Evolutionary conservation across 2,888 invertebrate species (phyloP).

Genomic region (Eledona agricola): DNA sequence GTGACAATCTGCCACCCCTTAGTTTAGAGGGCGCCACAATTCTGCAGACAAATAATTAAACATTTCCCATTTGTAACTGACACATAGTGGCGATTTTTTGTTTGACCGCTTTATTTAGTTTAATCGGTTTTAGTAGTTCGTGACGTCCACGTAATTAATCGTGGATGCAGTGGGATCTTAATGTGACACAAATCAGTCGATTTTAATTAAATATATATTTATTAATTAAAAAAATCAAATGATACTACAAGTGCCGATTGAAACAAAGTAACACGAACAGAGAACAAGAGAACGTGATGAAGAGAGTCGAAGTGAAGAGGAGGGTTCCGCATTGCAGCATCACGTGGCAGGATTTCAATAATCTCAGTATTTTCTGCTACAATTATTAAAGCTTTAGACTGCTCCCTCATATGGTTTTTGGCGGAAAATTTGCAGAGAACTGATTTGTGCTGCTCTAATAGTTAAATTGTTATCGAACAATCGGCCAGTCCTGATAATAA

Average conservation of each 20-base stretch:
- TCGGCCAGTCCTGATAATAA: conserved; percentile 1
- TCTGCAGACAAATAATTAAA: conserved; percentile 6
- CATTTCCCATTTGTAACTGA: conserved; percentile 9
- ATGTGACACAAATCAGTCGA: too few species aligned
- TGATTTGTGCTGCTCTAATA: conserved; percentile 11
- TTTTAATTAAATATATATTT: too few species aligned
- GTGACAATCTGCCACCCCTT: conserved; percentile 6
- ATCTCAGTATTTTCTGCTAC: conserved; percentile 35
- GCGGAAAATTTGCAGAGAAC: conserved; percentile 12
- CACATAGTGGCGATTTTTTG: conserved; percentile 1
- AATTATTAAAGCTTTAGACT: conserved; percentile 15
- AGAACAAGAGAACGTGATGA: conserved; percentile 19
- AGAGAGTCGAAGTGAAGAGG: conserved; percentile 37
- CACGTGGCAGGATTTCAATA: conserved; percentile 43
- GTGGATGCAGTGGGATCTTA: not conserved
- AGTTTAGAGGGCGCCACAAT: conserved; percentile 37
- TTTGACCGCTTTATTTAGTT: too few species aligned
- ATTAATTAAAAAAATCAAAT: conserved; percentile 18
- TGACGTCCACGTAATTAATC: conserved; percentile 1
- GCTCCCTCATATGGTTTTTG: conserved; percentile 14
- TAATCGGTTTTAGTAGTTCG: too few species aligned
- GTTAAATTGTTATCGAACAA: conserved; percentile 16
- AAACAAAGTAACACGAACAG: conserved; percentile 25
- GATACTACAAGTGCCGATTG: conserved; percentile 25
- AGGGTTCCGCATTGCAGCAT: conserved; percentile 48